Conservation (phyloP, 2,888 invertebrate species). For the Neoaliturus tenellus region DNA sequence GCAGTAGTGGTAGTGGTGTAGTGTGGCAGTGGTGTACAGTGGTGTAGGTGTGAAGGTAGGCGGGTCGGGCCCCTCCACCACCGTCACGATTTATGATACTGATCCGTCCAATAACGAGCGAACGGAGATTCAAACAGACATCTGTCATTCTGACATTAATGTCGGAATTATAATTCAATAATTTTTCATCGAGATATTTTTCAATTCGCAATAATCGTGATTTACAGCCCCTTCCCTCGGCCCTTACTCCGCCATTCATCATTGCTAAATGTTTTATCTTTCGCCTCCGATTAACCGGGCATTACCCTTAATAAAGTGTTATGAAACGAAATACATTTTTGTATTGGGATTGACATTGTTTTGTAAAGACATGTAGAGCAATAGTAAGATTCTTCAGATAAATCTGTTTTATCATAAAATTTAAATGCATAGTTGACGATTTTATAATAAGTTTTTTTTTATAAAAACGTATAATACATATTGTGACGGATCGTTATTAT, state of each 20-base stretch:
- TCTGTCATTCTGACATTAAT: slow-evolving; percentile 33
- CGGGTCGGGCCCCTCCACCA: background rate
- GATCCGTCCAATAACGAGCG: slow-evolving; percentile 15
- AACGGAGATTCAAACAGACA: slow-evolving; percentile 27
- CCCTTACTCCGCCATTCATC: background rate
- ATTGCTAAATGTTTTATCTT: background rate
- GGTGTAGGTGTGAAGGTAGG: background rate
- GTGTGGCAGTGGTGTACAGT: background rate
- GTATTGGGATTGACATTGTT: too few species aligned
- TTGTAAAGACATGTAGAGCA: too few species aligned
- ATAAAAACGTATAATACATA: too few species aligned
- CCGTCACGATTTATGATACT: background rate
- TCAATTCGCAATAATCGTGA: slow-evolving; percentile 20
- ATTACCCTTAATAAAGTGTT: too few species aligned
- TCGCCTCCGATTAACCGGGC: too few species aligned
- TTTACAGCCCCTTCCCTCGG: slow-evolving; percentile 10
- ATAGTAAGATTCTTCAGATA: too few species aligned
- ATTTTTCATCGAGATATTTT: slow-evolving; percentile 35
- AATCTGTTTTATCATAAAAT: too few species aligned
- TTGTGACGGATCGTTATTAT: too few species aligned
- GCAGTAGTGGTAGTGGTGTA: too few species aligned
- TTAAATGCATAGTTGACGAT: too few species aligned
- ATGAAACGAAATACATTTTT: too few species aligned
- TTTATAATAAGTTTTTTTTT: too few species aligned
- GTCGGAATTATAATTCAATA: slow-evolving; percentile 27